phyloP scores from a whole-genome alignment of 1,140 invertebrate species.

The Ceratoteleas bidentatus region DNA sequence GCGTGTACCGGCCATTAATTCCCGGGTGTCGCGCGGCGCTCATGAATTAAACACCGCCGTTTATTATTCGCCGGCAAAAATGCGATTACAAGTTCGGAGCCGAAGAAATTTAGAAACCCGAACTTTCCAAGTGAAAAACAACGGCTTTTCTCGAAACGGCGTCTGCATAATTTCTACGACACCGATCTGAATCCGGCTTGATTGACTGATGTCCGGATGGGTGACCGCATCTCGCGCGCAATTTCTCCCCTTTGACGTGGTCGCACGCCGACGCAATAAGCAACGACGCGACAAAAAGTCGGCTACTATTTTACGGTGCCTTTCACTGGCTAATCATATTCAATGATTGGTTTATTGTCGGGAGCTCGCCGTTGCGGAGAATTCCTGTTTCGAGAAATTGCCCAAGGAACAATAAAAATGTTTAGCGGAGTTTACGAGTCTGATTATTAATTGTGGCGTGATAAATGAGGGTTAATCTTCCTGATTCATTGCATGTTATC shows the following conservation, averaged over 20 bases:
- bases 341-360: constrained; percentile 1
- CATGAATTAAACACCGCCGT: constrained; percentile 35
- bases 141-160: constrained; percentile 23
- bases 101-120: constrained; percentile 27
- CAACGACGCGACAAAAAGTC: constrained; percentile 5
- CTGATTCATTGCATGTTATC: no score
- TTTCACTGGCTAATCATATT: constrained; percentile 13
- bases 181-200: constrained; percentile 39
- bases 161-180: constrained; percentile 43
- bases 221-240: constrained; percentile 31
- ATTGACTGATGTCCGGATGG: constrained; percentile 46
- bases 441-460: no score
- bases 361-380: no score
- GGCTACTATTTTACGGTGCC: constrained; percentile 3
- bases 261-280: constrained; percentile 25
- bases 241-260: constrained; percentile 44
- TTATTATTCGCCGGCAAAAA: not conserved
- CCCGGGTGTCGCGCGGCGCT: constrained; percentile 8
- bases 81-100: not conserved
- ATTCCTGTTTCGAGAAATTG: not conserved
- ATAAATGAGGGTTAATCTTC: no score
- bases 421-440: no score
- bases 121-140: constrained; percentile 44
- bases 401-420: no score
- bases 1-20: constrained; percentile 30